Evolutionary conservation across 2,888 invertebrate genomes (phyloP), one percentile per base, ranked within the genome.

Genomic region (Petrophora chlorosata): DNA sequence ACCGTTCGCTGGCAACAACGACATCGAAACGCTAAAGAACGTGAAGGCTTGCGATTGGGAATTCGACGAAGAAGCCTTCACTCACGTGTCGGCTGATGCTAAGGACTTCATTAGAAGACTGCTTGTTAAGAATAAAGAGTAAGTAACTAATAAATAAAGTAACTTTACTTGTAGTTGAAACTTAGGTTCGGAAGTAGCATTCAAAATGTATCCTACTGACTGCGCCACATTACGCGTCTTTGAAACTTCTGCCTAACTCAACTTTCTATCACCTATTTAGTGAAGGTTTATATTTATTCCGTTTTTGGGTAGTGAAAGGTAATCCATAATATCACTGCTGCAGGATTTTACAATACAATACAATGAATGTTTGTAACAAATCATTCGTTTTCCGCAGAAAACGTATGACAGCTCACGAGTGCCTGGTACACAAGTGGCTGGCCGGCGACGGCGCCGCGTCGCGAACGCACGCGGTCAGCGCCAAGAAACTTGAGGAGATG

Each of bases 21-120:
- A 99, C 85, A 95, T 99, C 43, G 99, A 99, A 69, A 99, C 99
- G 0, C 87, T 99, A 60, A 98, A 98, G 90, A 99, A 99, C 81
- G 99, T 99, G 8, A 98, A 98, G 83, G 96, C 97, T 5, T 99
- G 99, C 82, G 98, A 99, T 85, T 99, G 99, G 99, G 98, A 98
- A 92, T 99, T 99, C 88, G 99, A 99, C 77, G 95, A 96, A 76
- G 98, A 98, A 70, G 95, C 98, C 5, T 99, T 99, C 92, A 91
- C 94, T 14, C 94, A 95, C 72, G 97, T 99, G 41, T 99, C 99
- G 0, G 97, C 97, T 44, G 98, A 99, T 81, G 99, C 96, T 69
- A 99, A 97, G 91, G 99, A 99, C 92, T 99, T 99, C 86, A 99
- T 99, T 82, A 93, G 95, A 63, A 93, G 96, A 74, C 92, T 99